Base-by-base conservation (phyloP, 2,888 invertebrate genomes). In the Plebejus melissa region DNA sequence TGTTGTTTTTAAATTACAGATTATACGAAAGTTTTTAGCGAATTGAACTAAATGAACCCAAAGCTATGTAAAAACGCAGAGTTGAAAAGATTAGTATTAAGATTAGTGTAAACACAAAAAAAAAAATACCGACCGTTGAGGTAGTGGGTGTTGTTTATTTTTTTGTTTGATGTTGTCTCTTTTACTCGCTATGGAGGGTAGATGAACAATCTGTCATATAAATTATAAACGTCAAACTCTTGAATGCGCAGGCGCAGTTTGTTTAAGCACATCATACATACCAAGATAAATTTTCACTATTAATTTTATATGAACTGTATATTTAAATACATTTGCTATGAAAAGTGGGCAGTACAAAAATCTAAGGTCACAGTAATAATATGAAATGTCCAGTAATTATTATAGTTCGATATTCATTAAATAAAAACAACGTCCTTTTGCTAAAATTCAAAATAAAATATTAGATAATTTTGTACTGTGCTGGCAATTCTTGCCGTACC, bases 21-120 rank as follows among this genome's bases (percentile, higher is more conserved):
- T 74, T 80, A 82, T 83, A 81, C 78, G 75, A 78, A 77, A 75
- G 78, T 82, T 84, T 65, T 83, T 84, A 84, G 84, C 82, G 46
- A 57, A 81, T 81, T 84, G 77, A 80, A 83, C 88, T 88, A 85
- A 88, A 85, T 78, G 91, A 86, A 88, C 91, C 91, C 90, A 91
- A 87, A 82, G 83, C 87, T 91, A 90, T 90, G 72, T 87, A 83
- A 86, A 79, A 82, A 79, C 82, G 80, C 80, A 77, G 79, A 79
- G 79, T 78, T 89, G 80, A 87, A 87, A 83, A 83, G 79, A 82
- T 81, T 86, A 88, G 85, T 78, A 82, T 82, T 82, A 83, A 85
- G 81, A 80, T 84, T 88, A 89, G 88, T 80, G 80, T 86, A 84
- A 88, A 86, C 80, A 78, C 78, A 83, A 83, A 84, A 84, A 82